Evolutionary conservation across 2,797 vertebrate genomes (phyloP).

Genomic region (Bucorvus abyssinicus): DNA sequence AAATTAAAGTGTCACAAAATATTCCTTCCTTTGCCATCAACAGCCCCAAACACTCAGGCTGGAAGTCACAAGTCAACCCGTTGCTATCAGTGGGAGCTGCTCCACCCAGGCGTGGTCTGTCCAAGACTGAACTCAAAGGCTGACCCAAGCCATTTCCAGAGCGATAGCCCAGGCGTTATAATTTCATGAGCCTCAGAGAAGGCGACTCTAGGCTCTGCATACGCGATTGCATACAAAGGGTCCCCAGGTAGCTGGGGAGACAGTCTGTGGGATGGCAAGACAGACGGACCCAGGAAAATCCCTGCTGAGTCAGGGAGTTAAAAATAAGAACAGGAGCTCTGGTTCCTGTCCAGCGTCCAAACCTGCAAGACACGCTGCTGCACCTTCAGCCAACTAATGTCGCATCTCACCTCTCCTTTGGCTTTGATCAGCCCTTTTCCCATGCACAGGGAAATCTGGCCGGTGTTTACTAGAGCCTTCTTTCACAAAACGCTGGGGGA

Average conservation of each 20-base stretch:
- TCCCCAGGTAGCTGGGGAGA: background rate
- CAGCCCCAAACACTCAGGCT: background rate
- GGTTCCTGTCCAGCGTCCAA: background rate
- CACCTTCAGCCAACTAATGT: background rate
- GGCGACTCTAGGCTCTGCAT: accelerated
- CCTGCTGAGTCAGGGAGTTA: background rate
- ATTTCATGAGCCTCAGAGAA: background rate
- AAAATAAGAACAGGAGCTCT: background rate
- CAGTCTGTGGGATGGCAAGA: background rate
- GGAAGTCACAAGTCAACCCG: background rate
- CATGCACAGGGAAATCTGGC: background rate
- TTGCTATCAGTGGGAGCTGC: no score
- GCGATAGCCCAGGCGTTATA: accelerated
- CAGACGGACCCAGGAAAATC: background rate
- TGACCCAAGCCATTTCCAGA: background rate
- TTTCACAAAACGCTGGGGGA: no score
- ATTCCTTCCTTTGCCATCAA: background rate
- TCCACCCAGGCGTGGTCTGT: accelerated
- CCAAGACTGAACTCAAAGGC: background rate
- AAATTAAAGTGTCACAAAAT: background rate
- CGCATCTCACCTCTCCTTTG: background rate
- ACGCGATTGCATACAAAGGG: no score
- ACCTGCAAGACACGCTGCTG: background rate
- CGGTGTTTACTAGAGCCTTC: accelerated
- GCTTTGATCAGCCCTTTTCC: background rate